phyloP scores from a whole-genome alignment of 2,113 vertebrate species.

The Coptodon rendalli region DNA sequence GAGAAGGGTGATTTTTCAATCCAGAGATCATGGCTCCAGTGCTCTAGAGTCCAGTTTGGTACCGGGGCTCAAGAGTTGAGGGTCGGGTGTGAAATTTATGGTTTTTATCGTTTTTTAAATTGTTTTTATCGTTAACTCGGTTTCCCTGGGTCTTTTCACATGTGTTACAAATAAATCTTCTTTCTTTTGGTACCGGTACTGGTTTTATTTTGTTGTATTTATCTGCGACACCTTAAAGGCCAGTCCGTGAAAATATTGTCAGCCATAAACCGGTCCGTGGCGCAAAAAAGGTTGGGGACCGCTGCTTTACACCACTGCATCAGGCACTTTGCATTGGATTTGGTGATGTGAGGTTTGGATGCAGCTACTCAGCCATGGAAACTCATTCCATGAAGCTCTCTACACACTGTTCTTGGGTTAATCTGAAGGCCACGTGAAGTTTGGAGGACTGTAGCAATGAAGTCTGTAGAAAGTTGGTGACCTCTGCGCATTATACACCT shows the following conservation, averaged over 20 bases:
- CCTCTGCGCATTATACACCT: background rate
- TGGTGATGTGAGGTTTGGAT: background rate
- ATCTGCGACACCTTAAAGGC: background rate
- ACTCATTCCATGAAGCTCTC: background rate
- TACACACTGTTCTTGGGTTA: background rate
- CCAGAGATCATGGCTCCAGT: background rate
- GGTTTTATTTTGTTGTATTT: background rate
- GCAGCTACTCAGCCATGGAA: background rate
- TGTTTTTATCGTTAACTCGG: background rate
- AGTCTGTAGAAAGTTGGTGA: background rate
- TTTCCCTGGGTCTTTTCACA: background rate
- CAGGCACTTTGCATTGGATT: background rate
- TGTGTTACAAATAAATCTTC: background rate
- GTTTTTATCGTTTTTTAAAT: background rate
- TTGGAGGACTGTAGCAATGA: background rate
- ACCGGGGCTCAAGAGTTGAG: fast-evolving
- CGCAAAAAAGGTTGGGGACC: background rate
- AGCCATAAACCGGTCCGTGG: background rate
- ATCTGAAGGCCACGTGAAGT: background rate
- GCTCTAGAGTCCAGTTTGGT: background rate
- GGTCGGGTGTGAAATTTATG: background rate
- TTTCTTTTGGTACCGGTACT: background rate
- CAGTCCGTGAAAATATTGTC: background rate
- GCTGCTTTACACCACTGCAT: background rate
- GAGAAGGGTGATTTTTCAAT: background rate